Conservation (phyloP, 2,888 invertebrate genomes). For the Prenolepis imparis region DNA sequence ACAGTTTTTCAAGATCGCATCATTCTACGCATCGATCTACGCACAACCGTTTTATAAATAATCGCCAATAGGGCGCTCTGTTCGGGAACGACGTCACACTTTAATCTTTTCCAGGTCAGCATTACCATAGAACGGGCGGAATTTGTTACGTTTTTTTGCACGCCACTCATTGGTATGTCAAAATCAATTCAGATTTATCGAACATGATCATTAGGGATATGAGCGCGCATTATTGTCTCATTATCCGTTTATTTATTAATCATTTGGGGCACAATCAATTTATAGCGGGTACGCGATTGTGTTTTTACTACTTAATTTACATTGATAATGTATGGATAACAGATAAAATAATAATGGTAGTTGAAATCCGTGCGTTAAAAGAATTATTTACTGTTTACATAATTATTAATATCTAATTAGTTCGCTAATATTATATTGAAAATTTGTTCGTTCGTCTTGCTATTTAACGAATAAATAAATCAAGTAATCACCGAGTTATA, state of each 20-base stretch:
- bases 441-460: neutral
- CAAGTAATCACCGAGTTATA: neutral
- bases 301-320: conserved; percentile 21
- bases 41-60: conserved; percentile 4
- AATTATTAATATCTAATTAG: conserved; percentile 22
- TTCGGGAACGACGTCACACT: neutral
- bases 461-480: neutral
- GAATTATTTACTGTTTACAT: neutral
- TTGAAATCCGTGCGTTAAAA: neutral
- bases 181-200: conserved; percentile 35
- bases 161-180: neutral
- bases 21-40: neutral
- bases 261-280: conserved; percentile 4
- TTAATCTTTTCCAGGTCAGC: conserved; percentile 20
- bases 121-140: neutral
- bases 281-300: neutral
- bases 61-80: neutral
- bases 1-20: neutral
- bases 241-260: conserved; percentile 34
- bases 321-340: neutral
- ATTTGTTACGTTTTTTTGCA: conserved; percentile 14
- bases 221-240: conserved; percentile 5
- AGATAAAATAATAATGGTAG: neutral
- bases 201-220: conserved; percentile 8
- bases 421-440: neutral